These are phyloP conservation scores for Clarias batrachus DNA, from an alignment of 2,113 vertebrate species.

Conservation along the genomic window DNA sequence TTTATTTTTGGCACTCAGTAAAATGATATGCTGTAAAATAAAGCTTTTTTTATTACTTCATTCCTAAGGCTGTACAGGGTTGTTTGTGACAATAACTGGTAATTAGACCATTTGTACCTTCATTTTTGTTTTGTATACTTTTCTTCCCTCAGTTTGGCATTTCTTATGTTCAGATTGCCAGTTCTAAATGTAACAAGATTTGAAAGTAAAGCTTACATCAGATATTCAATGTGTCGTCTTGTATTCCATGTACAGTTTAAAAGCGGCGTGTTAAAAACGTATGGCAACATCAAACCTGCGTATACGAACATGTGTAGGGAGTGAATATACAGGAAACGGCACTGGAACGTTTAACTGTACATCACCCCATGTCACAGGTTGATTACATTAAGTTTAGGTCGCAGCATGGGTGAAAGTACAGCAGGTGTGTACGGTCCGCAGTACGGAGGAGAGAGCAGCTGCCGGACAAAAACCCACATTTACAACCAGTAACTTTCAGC, in stretches of 20 bases:
- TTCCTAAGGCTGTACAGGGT: conserved; percentile 98
- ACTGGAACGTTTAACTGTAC: too few species aligned
- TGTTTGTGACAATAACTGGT: conserved; percentile 98
- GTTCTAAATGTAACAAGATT: conserved; percentile 99
- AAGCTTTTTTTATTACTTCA: conserved; percentile 95
- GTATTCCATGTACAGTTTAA: conserved; percentile 32
- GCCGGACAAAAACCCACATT: too few species aligned
- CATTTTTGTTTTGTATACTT: conserved; percentile 71
- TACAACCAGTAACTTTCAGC: too few species aligned
- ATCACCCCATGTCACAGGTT: too few species aligned
- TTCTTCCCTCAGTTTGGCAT: conserved; percentile 71
- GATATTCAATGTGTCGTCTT: conserved; percentile 66
- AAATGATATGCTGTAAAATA: conserved; percentile 93
- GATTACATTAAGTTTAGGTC: too few species aligned
- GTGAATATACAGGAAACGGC: too few species aligned
- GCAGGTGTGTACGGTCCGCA: too few species aligned
- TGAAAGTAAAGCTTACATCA: conserved; percentile 99
- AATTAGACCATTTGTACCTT: conserved; percentile 82
- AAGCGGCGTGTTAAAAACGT: not conserved
- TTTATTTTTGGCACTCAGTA: conserved; percentile 80
- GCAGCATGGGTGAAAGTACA: too few species aligned
- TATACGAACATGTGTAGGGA: too few species aligned
- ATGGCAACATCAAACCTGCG: too few species aligned
- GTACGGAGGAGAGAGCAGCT: too few species aligned
- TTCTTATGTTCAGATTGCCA: conserved; percentile 95